Conservation (phyloP, 92 coral and sea anemone species). For the Palythoa heliodiscus region DNA sequence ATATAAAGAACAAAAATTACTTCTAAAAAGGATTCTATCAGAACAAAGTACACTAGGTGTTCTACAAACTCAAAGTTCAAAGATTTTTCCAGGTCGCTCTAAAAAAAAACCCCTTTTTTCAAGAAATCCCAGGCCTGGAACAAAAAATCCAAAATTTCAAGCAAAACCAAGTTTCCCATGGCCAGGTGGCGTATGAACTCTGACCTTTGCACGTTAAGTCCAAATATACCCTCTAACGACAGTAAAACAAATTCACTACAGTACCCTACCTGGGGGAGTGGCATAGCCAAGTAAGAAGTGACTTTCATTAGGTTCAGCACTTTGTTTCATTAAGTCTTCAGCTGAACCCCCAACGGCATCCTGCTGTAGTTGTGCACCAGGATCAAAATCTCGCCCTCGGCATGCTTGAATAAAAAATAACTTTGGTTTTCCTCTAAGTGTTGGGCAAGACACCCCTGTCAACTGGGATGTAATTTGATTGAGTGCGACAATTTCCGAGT, state of each 20-base stretch:
- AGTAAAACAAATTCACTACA: not conserved
- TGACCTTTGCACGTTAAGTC: no score
- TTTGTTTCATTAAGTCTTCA: conserved; percentile 76
- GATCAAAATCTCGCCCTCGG: conserved; percentile 7
- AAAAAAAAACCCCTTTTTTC: no score
- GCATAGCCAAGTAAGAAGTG: conserved; percentile 96
- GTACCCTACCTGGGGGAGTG: conserved; percentile 89
- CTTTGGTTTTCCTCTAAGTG: conserved; percentile 80
- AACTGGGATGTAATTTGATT: conserved; percentile 63
- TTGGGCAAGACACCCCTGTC: conserved; percentile 71
- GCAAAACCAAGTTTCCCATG: no score
- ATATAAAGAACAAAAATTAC: no score
- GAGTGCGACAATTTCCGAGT: conserved; percentile 57
- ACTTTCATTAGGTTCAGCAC: conserved; percentile 90
- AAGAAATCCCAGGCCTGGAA: no score
- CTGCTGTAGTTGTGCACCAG: conserved; percentile 44
- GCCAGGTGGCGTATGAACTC: no score
- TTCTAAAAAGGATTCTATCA: no score
- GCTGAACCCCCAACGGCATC: conserved; percentile 65
- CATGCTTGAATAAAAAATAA: conserved; percentile 92
- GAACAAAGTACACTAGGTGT: no score
- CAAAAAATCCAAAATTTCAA: no score
- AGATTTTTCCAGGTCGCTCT: no score
- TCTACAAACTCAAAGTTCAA: no score
- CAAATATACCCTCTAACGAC: no score